Evolutionary conservation across 2,113 vertebrate genomes (phyloP).

Genomic region (Bolborhynchus lineola): DNA sequence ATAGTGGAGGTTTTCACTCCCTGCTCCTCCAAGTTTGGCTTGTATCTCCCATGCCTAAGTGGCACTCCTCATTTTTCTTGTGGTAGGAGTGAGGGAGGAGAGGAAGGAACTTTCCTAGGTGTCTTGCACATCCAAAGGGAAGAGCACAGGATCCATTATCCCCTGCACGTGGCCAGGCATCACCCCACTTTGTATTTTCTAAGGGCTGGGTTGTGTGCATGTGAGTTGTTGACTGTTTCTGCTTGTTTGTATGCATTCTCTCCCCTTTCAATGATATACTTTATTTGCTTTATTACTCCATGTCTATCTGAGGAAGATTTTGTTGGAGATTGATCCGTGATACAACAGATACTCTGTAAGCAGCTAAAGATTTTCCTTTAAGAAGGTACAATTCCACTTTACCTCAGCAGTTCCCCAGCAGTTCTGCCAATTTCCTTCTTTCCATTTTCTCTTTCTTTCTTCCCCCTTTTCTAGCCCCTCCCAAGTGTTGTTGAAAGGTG

Average conservation of each 20-base stretch:
- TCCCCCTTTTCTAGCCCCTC: not conserved
- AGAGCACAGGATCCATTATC: not conserved
- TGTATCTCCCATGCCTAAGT: not conserved
- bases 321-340: not conserved
- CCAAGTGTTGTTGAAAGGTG: not conserved
- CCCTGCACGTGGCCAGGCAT: not conserved
- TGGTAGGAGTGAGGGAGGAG: not conserved
- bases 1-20: not conserved
- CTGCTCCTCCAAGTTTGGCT: not conserved
- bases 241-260: not conserved
- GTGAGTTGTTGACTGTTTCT: not conserved
- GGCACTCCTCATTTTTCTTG: not conserved
- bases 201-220: not conserved
- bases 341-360: not conserved
- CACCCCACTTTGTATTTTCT: not conserved
- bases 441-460: not conserved
- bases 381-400: not conserved
- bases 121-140: not conserved
- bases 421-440: not conserved
- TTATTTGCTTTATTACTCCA: not conserved
- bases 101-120: not conserved
- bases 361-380: not conserved
- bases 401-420: not conserved
- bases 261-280: not conserved
- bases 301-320: not conserved